Evolutionary conservation across 2,113 vertebrate genomes (phyloP), one percentile per base, ranked within the genome.

Genomic region (Piaya cayana): DNA sequence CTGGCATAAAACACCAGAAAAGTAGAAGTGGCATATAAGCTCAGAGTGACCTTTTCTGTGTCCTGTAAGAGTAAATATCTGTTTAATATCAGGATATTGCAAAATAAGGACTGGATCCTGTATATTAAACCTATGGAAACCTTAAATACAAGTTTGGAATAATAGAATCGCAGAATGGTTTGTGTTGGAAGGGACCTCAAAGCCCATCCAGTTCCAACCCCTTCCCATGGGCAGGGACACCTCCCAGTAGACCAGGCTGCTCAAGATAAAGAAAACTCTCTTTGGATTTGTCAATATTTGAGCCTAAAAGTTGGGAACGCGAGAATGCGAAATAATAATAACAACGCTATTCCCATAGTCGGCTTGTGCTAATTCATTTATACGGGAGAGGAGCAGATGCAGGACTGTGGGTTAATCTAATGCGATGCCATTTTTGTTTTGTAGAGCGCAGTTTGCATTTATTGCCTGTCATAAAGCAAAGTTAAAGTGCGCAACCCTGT

Each of bases 401-500:
- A 18, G 69, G 70, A 67, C 65, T 68, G 80, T 4, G 75, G 79
- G 88, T 83, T 81, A 63, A 91, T 53, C 63, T 70, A 83, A 77
- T 79, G 56, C 71, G 7, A 42, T 16, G 72, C 49, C 58, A 30
- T 8, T 60, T 68, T 56, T 76, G 72, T 63, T 82, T 79, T 37
- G 76, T 32, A 17, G 80, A 59, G 75, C 1, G 8, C 84, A 22
- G 76, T 45, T 82, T 62, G 92, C 82, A 67, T 86, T 93, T 93
- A 43, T 58, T 56, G 89, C 82, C 63, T 52, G 67, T 11, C 81
- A 75, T 67, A 82, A 86, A 70, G 77, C 81, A 71, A 71, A 64
- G 47, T 75, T 67, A 60, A 56, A 62, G 62, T 22, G 58, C 2
- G 0, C 72, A 47, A n/a, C 45, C 78, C 68, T 22, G 39, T 11